phyloP scores from a whole-genome alignment of 2,113 vertebrate species.

The Brachyhypopomus occidentalis region DNA sequence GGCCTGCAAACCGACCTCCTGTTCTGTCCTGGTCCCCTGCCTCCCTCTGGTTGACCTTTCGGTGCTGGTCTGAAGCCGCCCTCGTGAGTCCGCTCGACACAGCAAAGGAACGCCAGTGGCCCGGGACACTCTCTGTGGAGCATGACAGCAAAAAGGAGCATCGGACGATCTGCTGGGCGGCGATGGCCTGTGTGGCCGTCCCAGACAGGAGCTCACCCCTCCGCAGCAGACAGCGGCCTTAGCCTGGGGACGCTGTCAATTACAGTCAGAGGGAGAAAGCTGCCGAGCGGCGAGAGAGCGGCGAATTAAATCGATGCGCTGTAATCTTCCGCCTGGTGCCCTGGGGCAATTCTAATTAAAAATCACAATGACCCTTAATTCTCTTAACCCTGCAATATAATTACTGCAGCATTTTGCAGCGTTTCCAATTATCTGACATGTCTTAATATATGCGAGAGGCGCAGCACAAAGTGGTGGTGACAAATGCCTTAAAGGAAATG shows the following conservation, averaged over 20 bases:
- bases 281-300: slow-evolving; percentile 18
- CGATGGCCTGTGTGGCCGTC: slow-evolving; percentile 11
- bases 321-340: slow-evolving; percentile 39
- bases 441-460: slow-evolving; percentile 28
- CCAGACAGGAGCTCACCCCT: slow-evolving; percentile 25
- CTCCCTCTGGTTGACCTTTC: not conserved
- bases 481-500: slow-evolving; percentile 24
- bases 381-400: slow-evolving; percentile 49
- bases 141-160: slow-evolving; percentile 1
- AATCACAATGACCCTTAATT: slow-evolving; percentile 57
- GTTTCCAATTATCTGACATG: slow-evolving; percentile 29
- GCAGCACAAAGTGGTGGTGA: slow-evolving; percentile 4
- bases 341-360: slow-evolving; percentile 50
- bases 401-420: slow-evolving; percentile 37
- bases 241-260: slow-evolving; percentile 46
- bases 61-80: not conserved
- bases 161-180: slow-evolving; percentile 12
- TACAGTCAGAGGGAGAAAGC: slow-evolving; percentile 38
- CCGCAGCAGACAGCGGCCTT: slow-evolving; percentile 3
- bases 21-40: too few relatives aligned
- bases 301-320: slow-evolving; percentile 46
- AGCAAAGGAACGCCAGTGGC: not conserved
- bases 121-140: not conserved
- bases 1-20: not conserved
- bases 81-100: not conserved